These are phyloP conservation scores for Oryzias javanicus DNA, from an alignment of 2,113 vertebrate species.

Conservation along the genomic window DNA sequence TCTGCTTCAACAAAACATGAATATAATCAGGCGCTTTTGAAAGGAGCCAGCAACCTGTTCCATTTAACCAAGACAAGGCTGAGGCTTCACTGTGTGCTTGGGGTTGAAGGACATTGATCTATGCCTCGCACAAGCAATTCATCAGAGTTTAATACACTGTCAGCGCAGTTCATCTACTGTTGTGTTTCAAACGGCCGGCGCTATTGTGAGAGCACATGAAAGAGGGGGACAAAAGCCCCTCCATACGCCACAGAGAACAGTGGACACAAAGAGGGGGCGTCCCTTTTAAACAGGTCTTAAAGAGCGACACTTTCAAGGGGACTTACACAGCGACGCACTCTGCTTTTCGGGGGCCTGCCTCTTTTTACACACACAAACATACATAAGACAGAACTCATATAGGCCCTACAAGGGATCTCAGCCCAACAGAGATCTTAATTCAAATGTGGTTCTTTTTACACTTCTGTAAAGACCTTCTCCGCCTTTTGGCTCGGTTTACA, in stretches of 20 bases:
- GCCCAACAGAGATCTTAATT: conserved; percentile 64
- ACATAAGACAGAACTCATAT: conserved; percentile 64
- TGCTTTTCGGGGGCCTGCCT: conserved; percentile 66
- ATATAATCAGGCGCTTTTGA: conserved; percentile 75
- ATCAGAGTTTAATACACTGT: conserved; percentile 85
- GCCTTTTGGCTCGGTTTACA: conserved; percentile 25
- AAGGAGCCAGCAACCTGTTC: conserved; percentile 77
- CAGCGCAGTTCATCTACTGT: conserved; percentile 83
- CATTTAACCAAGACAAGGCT: conserved; percentile 75
- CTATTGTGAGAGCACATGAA: conserved; percentile 80
- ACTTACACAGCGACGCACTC: conserved; percentile 74
- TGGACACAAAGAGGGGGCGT: conserved; percentile 80
- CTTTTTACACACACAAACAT: conserved; percentile 70
- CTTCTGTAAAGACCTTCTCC: conserved; percentile 19
- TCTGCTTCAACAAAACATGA: conserved; percentile 80
- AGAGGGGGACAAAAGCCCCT: conserved; percentile 77
- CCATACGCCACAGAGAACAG: conserved; percentile 78
- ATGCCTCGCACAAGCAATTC: conserved; percentile 80
- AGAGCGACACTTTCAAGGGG: conserved; percentile 77
- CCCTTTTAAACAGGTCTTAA: conserved; percentile 81
- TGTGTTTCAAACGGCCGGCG: conserved; percentile 77
- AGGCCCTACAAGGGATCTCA: conserved; percentile 63
- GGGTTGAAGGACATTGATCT: conserved; percentile 81
- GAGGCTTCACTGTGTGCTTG: conserved; percentile 68
- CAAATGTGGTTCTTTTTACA: conserved; percentile 52